Percentiles rank a stretch among this genome's conserved stretches.
Conservation (phyloP, 2,888 invertebrate genomes). For the Luperina testacea region DNA sequence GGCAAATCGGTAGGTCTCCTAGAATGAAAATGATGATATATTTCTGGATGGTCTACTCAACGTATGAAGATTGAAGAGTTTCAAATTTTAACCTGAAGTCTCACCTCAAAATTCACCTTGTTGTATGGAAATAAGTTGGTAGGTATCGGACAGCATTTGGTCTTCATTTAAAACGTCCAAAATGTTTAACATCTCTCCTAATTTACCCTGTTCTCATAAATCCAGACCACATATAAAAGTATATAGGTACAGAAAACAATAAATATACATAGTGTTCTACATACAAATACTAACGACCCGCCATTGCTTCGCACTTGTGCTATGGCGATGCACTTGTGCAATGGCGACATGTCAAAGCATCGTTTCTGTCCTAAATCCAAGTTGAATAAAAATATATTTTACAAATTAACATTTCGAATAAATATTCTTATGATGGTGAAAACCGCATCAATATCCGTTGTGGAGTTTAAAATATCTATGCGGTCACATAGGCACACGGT, state of each 20-base stretch:
- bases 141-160: not conserved
- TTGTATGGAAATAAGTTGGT: not conserved
- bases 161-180: not conserved
- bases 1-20: not conserved
- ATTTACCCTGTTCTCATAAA: not conserved
- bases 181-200: not conserved
- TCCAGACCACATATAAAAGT: not conserved
- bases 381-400: not conserved
- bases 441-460: not conserved
- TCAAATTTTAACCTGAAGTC: not conserved
- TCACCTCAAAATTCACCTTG: not conserved
- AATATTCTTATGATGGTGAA: not conserved
- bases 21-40: too few species aligned
- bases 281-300: constrained; percentile 55
- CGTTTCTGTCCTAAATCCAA: not conserved
- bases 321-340: not conserved
- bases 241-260: constrained; percentile 6
- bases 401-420: not conserved
- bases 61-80: not conserved
- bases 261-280: constrained; percentile 54
- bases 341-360: not conserved
- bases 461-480: not conserved
- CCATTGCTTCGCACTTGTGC: not conserved
- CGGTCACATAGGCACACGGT: not conserved
- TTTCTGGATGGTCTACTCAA: not conserved